Conservation (phyloP, 2,797 vertebrate genomes). For the Sciaenops ocellatus region DNA sequence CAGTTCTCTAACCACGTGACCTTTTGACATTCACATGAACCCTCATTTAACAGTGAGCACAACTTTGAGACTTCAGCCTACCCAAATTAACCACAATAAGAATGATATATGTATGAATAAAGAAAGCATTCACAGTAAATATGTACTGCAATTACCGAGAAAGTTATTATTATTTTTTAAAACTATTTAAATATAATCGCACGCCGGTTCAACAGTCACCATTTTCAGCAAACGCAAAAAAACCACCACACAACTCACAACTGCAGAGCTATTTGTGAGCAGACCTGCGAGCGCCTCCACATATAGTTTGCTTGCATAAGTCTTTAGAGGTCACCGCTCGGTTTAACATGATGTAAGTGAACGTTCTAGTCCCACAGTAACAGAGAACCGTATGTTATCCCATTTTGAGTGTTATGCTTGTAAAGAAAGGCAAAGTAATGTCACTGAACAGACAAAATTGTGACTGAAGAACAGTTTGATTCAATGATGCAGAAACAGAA, state of each 20-base stretch:
- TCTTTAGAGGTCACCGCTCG: slow-evolving; percentile 28
- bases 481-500: slow-evolving; percentile 55
- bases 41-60: slow-evolving; percentile 57
- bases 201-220: slow-evolving; percentile 60
- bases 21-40: slow-evolving; percentile 74
- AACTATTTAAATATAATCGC: slow-evolving; percentile 53
- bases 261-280: slow-evolving; percentile 45
- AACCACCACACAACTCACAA: slow-evolving; percentile 61
- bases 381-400: slow-evolving; percentile 5
- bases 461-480: slow-evolving; percentile 37
- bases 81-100: slow-evolving; percentile 56
- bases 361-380: slow-evolving; percentile 13
- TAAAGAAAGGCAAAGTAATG: slow-evolving; percentile 42
- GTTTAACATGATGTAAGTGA: slow-evolving; percentile 19
- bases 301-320: slow-evolving; percentile 35
- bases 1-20: slow-evolving; percentile 49
- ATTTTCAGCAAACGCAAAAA: slow-evolving; percentile 68
- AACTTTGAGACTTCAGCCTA: slow-evolving; percentile 55
- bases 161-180: slow-evolving; percentile 21
- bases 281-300: slow-evolving; percentile 53
- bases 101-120: slow-evolving; percentile 59
- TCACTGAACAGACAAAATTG: slow-evolving; percentile 46
- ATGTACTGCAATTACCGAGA: slow-evolving; percentile 51
- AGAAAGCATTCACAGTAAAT: slow-evolving; percentile 65
- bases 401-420: slow-evolving; percentile 21